Evolutionary conservation across 2,113 vertebrate species (phyloP), one percentile per base, ranked within the genome.

Genomic region (Alligator sinensis): DNA sequence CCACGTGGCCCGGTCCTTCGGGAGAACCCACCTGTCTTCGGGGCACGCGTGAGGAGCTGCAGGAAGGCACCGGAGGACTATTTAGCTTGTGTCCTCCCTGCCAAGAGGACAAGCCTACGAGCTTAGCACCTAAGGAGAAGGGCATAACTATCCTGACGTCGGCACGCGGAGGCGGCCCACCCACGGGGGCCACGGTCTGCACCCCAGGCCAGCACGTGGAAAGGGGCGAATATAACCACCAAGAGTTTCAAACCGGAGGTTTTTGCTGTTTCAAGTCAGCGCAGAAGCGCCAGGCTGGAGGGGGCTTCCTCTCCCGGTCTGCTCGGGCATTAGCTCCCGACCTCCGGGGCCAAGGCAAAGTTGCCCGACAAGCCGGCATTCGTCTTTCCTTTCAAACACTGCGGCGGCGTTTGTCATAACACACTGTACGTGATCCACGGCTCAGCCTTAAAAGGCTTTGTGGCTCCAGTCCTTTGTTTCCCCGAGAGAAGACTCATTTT

Each of bases 381-480:
- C 9, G 47, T 47, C 47, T 47, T 62, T 18, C 10, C 57, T 57
- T 38, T 62, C 61, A 11, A 17, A 70, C 38, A n/a, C 15, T 11
- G 77, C 3, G 22, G 84, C 80, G 64, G 21, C 17, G 38, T 25
- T 90, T 89, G 80, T 57, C 62, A 54, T 9, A 34, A 25, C 16
- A 83, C 0, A 0, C 72, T 34, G 86, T 66, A 86, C 62, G 15
- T 1, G 1, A 89, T 61, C 93, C 83, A 91, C 91, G 87, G 30
- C 74, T 77, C 92, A 89, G 74, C 88, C 82, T 94, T 96, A 74
- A 75, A 87, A 94, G 86, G 87, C 64, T 90, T 87, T 80, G 93
- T 34, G 93, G 79, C 58, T n/a, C 25, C 82, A 90, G 82, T 80
- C 80, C 68, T 18, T 47, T 70, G 88, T 92, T 89, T 83, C 61